A percentile compares a stretch with the other conserved stretches of the same genome.
Evolutionary conservation across 2,888 invertebrate genomes (phyloP).

Genomic region (Pemphredon lugubris): DNA sequence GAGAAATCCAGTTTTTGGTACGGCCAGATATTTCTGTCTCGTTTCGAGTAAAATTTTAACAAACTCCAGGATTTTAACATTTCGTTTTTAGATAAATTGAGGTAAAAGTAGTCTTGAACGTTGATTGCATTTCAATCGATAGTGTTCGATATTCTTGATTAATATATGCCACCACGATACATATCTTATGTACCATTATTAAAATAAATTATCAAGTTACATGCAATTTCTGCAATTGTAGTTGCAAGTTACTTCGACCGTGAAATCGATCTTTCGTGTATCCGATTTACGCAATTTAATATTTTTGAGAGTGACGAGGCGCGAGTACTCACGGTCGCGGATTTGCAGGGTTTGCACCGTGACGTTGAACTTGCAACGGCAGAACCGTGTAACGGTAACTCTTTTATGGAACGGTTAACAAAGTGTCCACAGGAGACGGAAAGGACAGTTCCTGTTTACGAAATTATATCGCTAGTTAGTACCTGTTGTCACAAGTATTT

Average conservation of each 20-base stretch:
- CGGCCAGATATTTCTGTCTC: conserved; percentile 1
- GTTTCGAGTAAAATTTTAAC: not conserved
- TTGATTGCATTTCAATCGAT: too few species aligned
- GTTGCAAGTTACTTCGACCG: too few species aligned
- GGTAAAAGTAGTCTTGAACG: too few species aligned
- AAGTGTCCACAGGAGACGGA: conserved; percentile 38
- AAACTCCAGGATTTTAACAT: not conserved
- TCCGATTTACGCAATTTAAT: not conserved
- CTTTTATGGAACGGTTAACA: conserved; percentile 59
- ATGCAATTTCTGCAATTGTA: too few species aligned
- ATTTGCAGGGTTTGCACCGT: conserved; percentile 48
- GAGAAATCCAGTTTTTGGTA: conserved; percentile 28
- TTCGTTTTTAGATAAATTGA: too few species aligned
- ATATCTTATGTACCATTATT: conserved; percentile 31
- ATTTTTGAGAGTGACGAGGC: conserved; percentile 5
- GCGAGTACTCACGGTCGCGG: conserved; percentile 11
- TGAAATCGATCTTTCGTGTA: not conserved
- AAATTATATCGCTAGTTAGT: conserved; percentile 29
- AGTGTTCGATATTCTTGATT: too few species aligned
- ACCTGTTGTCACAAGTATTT: not conserved
- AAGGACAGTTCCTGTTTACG: conserved; percentile 51
- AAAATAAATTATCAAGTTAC: not conserved
- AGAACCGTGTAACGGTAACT: conserved; percentile 71
- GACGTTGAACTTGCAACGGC: conserved; percentile 69
- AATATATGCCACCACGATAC: too few species aligned